Conservation (phyloP, 2,113 vertebrate species). For the Bos javanicus region DNA sequence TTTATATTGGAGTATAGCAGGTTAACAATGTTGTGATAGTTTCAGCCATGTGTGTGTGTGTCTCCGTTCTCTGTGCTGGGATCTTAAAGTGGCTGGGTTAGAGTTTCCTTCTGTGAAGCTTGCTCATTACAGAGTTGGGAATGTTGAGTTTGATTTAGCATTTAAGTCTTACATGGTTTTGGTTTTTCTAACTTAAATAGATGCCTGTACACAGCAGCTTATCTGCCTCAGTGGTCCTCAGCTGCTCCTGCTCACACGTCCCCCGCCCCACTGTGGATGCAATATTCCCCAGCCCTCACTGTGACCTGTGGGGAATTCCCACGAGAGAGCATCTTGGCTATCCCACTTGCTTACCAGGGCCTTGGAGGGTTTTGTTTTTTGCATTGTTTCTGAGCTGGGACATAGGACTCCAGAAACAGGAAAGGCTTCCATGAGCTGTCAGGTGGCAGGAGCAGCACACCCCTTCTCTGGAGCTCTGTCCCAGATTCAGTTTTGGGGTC, state of each 20-base stretch:
- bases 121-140: not conserved
- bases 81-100: not conserved
- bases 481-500: not conserved
- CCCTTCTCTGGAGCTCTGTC: not conserved
- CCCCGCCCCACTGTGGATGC: not conserved
- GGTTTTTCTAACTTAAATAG: not conserved
- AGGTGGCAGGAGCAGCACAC: not conserved
- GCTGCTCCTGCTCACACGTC: not conserved
- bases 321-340: not conserved
- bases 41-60: not conserved
- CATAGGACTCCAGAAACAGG: not conserved
- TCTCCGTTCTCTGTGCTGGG: not conserved
- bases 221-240: not conserved
- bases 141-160: not conserved
- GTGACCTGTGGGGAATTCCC: not conserved
- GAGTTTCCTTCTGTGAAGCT: not conserved
- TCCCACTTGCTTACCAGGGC: not conserved
- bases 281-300: not conserved
- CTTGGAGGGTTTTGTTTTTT: not conserved
- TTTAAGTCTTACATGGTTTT: not conserved
- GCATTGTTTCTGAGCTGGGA: not conserved
- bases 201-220: not conserved
- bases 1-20: not conserved
- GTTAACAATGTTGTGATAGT: not conserved
- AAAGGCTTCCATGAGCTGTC: not conserved